Conservation (phyloP, 2,113 vertebrate species). For the Lophura nycthemera region DNA sequence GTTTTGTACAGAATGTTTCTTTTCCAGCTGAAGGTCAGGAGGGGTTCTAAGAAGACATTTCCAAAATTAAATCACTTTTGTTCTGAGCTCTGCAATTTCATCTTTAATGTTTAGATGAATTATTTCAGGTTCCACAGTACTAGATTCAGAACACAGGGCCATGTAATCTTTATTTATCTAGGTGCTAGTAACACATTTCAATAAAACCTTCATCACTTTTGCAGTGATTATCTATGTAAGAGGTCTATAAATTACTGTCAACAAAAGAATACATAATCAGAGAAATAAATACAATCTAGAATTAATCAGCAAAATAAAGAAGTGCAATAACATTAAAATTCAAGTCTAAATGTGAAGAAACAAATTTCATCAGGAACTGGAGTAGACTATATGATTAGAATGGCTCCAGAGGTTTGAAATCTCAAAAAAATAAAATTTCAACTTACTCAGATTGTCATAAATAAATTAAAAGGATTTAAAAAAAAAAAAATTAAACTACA, state of each 20-base stretch:
- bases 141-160: not conserved
- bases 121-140: not conserved
- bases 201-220: not conserved
- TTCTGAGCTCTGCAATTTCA: not conserved
- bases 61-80: not conserved
- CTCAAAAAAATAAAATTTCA: not conserved
- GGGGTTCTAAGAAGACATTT: not conserved
- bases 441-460: not conserved
- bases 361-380: not conserved
- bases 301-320: not conserved
- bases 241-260: not conserved
- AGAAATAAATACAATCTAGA: constrained; percentile 8
- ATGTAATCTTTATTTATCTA: not conserved
- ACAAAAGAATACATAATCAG: not conserved
- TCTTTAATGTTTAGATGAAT: not conserved
- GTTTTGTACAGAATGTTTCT: not conserved
- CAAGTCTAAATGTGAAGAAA: constrained; percentile 28
- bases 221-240: not conserved
- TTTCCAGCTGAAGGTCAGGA: not conserved
- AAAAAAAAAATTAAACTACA: not conserved
- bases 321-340: not conserved
- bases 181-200: not conserved
- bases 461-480: not conserved
- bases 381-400: not conserved
- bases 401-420: not conserved